phyloP scores from a whole-genome alignment of 92 coral and sea anemone species.

The Desmophyllum pertusum region DNA sequence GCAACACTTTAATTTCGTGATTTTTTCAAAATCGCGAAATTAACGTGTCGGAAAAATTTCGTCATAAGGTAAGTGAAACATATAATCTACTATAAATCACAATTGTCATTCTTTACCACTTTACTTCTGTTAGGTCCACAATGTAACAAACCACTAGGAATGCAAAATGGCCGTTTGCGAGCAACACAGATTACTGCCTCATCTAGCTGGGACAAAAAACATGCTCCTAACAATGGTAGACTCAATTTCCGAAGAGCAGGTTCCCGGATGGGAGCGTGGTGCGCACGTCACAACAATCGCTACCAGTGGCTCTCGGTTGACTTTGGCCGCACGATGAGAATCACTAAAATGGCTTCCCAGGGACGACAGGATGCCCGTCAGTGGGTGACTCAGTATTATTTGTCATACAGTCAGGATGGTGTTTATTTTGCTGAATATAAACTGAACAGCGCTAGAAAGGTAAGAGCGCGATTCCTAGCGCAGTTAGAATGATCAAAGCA shows the following conservation, averaged over 20 bases:
- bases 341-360: constrained; percentile 66
- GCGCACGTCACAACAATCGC: constrained; percentile 68
- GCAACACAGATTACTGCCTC: constrained; percentile 58
- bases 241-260: constrained; percentile 59
- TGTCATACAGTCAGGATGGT: constrained; percentile 66
- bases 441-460: constrained; percentile 62
- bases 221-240: constrained; percentile 65
- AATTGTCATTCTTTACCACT: background rate
- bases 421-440: constrained; percentile 66
- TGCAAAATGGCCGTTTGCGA: constrained; percentile 70
- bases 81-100: background rate
- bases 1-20: no score
- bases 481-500: background rate
- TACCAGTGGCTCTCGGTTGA: constrained; percentile 76
- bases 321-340: constrained; percentile 61
- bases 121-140: constrained; percentile 47
- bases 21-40: no score
- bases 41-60: no score
- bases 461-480: constrained; percentile 2
- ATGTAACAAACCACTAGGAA: constrained; percentile 74
- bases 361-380: constrained; percentile 69
- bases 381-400: constrained; percentile 76
- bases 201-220: constrained; percentile 65
- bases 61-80: background rate
- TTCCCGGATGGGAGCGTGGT: constrained; percentile 79